A percentile compares a stretch with the other conserved stretches of the same genome.
Evolutionary conservation across 2,113 vertebrate species (phyloP).

Genomic region (Micromys minutus): DNA sequence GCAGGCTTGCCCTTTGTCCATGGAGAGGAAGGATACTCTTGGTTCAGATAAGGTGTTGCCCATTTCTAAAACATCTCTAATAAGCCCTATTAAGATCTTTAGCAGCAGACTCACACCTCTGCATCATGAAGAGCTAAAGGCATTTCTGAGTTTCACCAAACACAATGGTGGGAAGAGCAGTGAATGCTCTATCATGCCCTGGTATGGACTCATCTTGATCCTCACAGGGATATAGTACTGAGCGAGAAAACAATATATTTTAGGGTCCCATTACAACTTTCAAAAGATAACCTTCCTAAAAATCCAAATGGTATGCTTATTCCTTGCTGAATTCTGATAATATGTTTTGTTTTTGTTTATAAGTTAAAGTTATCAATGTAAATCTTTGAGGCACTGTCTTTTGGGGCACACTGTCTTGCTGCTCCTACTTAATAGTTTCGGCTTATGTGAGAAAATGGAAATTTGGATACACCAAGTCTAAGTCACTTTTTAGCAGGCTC

Average conservation of each 20-base stretch:
- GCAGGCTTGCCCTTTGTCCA: neutral
- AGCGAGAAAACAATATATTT: neutral
- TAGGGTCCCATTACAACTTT: neutral
- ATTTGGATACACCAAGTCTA: constrained; percentile 29
- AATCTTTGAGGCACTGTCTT: neutral
- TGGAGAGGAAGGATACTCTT: constrained; percentile 65
- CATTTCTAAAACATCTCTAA: constrained; percentile 11
- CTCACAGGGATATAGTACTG: neutral
- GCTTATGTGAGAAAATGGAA: neutral
- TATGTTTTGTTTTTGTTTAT: neutral
- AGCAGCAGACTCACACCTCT: constrained; percentile 37
- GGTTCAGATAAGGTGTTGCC: constrained; percentile 59
- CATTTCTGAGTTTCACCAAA: neutral
- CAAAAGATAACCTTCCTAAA: constrained; percentile 12
- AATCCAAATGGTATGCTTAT: constrained; percentile 13
- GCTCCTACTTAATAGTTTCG: neutral
- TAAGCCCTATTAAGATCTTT: neutral
- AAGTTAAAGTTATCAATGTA: constrained; percentile 25
- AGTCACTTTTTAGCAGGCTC: constrained; percentile 6
- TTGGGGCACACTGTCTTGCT: constrained; percentile 52
- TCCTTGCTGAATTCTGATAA: neutral
- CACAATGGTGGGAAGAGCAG: neutral
- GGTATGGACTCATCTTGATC: neutral
- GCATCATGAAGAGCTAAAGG: neutral
- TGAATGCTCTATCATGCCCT: neutral